Evolutionary conservation across 2,888 invertebrate genomes (phyloP).

Genomic region (Xylocampa areola): DNA sequence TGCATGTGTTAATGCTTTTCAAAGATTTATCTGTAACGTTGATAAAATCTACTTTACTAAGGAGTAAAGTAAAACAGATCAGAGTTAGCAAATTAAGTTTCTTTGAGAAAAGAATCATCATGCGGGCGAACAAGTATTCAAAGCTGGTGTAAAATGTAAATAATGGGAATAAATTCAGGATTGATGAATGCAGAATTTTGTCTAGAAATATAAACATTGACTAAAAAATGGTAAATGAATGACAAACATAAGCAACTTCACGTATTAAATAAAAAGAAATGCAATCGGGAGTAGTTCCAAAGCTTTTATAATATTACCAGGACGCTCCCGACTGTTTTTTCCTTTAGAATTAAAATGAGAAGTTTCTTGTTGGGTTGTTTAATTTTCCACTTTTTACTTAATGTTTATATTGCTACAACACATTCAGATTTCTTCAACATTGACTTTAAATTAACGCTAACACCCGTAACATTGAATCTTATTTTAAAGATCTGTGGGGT

Average conservation of each 20-base stretch:
- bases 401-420: slow-evolving; percentile 3
- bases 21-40: too few relatives aligned
- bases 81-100: too few relatives aligned
- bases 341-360: slow-evolving; percentile 10
- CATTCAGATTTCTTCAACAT: neutral
- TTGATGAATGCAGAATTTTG: too few relatives aligned
- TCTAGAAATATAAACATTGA: neutral
- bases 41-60: too few relatives aligned
- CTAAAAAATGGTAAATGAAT: slow-evolving; percentile 16
- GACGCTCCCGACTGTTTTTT: slow-evolving; percentile 13
- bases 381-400: slow-evolving; percentile 16
- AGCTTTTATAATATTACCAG: slow-evolving; percentile 19
- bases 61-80: too few relatives aligned
- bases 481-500: too few relatives aligned
- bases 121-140: too few relatives aligned
- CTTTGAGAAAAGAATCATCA: too few relatives aligned
- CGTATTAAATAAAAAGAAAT: slow-evolving; percentile 35
- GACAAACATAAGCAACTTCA: slow-evolving; percentile 13
- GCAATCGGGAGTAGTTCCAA: slow-evolving; percentile 21
- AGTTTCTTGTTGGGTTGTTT: slow-evolving; percentile 15
- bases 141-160: too few relatives aligned
- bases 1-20: too few relatives aligned
- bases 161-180: too few relatives aligned
- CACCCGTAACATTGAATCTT: neutral
- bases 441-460: neutral